These are phyloP conservation scores for Lytechinus variegatus DNA, from an alignment of 35 echinoderm and acorn worm genomes.

Conservation along the genomic window DNA sequence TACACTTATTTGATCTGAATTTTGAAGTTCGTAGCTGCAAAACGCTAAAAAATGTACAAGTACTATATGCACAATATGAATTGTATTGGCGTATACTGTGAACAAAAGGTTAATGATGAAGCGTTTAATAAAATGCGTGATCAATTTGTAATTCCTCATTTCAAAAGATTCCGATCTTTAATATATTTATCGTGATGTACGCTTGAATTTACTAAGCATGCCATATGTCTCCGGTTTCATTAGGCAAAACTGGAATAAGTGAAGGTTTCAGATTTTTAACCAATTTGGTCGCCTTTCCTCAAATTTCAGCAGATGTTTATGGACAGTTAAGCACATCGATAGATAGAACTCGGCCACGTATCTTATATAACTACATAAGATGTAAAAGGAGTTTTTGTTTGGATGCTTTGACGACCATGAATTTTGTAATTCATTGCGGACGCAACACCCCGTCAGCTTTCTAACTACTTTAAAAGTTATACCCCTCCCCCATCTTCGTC, in stretches of 20 bases:
- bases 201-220: not conserved
- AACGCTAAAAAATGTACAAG: not conserved
- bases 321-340: too few species aligned
- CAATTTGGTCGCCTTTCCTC: not conserved
- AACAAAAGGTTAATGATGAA: not conserved
- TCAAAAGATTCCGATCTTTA: not conserved
- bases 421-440: too few species aligned
- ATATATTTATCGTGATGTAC: not conserved
- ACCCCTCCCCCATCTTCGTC: too few species aligned
- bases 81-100: not conserved
- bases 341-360: not conserved
- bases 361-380: not conserved
- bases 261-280: not conserved
- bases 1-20: conserved; percentile 7
- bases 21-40: not conserved
- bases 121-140: not conserved
- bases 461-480: too few species aligned
- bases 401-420: too few species aligned
- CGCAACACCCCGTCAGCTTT: too few species aligned
- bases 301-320: not conserved
- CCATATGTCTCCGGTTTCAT: not conserved
- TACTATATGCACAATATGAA: not conserved
- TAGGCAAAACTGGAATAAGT: not conserved
- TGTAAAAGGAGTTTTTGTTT: too few species aligned
- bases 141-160: not conserved